Conservation (phyloP, 53 echinoderm and acorn worm genomes). For the Mesocentrotus franciscanus region DNA sequence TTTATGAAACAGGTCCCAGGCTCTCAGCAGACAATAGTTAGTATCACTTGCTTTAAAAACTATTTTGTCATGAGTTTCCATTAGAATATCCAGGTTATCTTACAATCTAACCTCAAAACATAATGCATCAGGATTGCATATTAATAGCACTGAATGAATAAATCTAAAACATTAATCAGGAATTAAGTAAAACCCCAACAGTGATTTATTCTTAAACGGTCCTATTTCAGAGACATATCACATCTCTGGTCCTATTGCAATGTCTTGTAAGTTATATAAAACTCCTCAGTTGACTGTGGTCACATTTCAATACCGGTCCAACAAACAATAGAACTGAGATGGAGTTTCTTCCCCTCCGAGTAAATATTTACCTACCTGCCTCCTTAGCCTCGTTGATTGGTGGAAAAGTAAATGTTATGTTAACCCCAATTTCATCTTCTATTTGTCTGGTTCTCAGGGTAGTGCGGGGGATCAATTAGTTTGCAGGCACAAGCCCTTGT, state of each 20-base stretch:
- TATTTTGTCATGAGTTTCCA: no score
- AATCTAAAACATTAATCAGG: not conserved
- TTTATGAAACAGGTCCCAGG: no score
- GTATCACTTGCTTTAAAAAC: no score
- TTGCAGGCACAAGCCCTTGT: no score
- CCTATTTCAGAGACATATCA: no score
- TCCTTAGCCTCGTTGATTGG: constrained; percentile 47
- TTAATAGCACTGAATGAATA: no score
- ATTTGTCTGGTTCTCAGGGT: not conserved
- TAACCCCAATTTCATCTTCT: constrained; percentile 33
- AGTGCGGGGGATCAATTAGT: not conserved
- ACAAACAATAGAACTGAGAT: not conserved
- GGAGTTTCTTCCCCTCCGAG: constrained; percentile 3
- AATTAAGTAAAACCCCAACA: not conserved
- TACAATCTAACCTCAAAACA: no score
- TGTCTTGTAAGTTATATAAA: not conserved
- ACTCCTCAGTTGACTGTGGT: not conserved
- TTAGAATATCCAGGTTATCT: no score
- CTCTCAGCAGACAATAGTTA: no score
- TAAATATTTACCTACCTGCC: constrained; percentile 31
- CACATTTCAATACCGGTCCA: not conserved
- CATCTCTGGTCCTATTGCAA: not conserved
- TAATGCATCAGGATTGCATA: no score
- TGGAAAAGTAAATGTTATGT: constrained; percentile 53
- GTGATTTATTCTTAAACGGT: not conserved